phyloP scores from a whole-genome alignment of 2,797 vertebrate genomes.

The Tokudaia muenninki region DNA sequence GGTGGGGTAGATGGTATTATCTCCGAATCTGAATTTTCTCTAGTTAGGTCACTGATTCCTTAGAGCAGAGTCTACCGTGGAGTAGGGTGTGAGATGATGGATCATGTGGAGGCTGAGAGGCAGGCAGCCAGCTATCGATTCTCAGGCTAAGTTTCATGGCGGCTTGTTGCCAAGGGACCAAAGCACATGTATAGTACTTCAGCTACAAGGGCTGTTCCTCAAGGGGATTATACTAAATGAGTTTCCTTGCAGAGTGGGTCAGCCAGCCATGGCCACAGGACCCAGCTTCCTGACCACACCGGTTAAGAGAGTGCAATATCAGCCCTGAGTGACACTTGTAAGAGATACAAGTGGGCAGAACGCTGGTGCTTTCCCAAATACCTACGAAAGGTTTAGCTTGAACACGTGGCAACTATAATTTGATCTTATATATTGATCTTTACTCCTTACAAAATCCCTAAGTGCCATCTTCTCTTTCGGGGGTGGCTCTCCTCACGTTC shows the following conservation, averaged over 20 bases:
- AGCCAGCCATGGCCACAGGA: not conserved
- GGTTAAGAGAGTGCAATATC: not conserved
- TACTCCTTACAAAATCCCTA: not conserved
- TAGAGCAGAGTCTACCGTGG: not conserved
- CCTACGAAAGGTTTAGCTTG: not conserved
- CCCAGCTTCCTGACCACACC: not conserved
- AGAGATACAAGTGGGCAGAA: not conserved
- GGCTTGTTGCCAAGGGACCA: slow-evolving; percentile 10
- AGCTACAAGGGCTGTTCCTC: not conserved
- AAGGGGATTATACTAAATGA: not conserved
- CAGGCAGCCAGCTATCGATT: not conserved
- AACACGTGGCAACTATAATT: not conserved
- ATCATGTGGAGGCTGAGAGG: not conserved
- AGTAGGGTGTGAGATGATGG: not conserved
- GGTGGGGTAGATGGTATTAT: not conserved
- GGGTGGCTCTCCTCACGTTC: not conserved
- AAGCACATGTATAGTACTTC: not conserved
- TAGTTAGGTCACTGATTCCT: slow-evolving; percentile 45
- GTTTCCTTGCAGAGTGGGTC: not conserved
- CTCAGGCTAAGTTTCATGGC: not conserved
- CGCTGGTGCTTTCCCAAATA: not conserved
- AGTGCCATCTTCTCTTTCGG: not conserved
- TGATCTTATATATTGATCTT: not conserved
- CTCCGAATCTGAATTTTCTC: slow-evolving; percentile 49
- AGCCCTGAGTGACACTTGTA: not conserved